Evolutionary conservation across 2,888 invertebrate genomes (phyloP).

Genomic region (Thymelicus acteon): DNA sequence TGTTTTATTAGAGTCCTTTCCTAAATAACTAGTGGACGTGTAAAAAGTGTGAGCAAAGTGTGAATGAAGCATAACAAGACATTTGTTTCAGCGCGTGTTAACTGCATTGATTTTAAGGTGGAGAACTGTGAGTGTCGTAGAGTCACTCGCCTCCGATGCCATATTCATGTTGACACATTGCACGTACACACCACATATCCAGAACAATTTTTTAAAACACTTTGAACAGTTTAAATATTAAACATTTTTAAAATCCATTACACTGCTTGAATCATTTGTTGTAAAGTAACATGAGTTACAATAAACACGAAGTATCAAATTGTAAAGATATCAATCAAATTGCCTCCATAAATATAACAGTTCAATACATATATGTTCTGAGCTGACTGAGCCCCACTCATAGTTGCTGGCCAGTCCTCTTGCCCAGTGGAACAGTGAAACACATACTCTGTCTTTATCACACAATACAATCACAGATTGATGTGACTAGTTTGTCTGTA

Average conservation of each 20-base stretch:
- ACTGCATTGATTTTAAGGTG: conserved; percentile 86
- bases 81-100: conserved; percentile 85
- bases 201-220: conserved; percentile 62
- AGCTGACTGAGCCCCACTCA: too few species aligned
- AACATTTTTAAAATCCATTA: not conserved
- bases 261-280: not conserved
- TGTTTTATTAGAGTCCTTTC: conserved; percentile 27
- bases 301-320: too few species aligned
- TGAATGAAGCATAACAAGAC: conserved; percentile 74
- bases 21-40: conserved; percentile 35
- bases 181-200: conserved; percentile 70
- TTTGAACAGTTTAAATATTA: not conserved
- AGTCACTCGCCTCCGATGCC: conserved; percentile 74
- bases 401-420: not conserved
- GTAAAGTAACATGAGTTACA: not conserved
- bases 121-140: conserved; percentile 85
- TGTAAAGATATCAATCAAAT: too few species aligned
- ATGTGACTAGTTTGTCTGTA: conserved; percentile 25
- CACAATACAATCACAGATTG: conserved; percentile 10
- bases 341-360: too few species aligned
- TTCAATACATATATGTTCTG: too few species aligned
- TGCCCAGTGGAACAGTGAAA: not conserved
- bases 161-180: conserved; percentile 79
- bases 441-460: not conserved
- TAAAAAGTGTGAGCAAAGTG: conserved; percentile 48